phyloP scores from a whole-genome alignment of 2,797 vertebrate genomes.

The Vespertilio murinus region DNA sequence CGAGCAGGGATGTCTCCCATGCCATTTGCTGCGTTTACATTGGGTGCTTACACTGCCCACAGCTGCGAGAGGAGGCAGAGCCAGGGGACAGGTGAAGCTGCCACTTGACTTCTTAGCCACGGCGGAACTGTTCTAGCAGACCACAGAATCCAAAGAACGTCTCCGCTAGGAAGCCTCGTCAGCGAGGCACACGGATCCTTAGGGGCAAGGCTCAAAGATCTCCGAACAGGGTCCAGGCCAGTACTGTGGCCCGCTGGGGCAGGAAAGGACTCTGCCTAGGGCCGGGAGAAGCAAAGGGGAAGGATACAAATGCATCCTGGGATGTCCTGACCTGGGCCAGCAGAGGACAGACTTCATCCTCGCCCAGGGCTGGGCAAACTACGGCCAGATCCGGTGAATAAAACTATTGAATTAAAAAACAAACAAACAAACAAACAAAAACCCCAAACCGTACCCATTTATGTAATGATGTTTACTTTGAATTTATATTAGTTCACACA shows the following conservation, averaged over 20 bases:
- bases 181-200: neutral
- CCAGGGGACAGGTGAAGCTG: neutral
- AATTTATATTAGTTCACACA: too few relatives aligned
- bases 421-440: too few relatives aligned
- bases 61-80: neutral
- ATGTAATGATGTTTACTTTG: too few relatives aligned
- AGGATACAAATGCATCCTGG: neutral
- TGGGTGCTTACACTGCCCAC: neutral
- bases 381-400: too few relatives aligned
- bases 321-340: neutral
- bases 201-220: neutral
- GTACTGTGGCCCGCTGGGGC: neutral
- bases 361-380: too few relatives aligned
- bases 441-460: too few relatives aligned
- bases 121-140: neutral
- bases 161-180: neutral
- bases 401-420: too few relatives aligned
- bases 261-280: neutral
- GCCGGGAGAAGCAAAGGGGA: neutral
- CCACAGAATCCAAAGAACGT: neutral
- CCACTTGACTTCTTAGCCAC: neutral
- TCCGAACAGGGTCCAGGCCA: neutral
- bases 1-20: neutral
- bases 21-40: neutral
- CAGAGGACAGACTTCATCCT: neutral